Base-by-base conservation (phyloP, 2,888 invertebrate species). In the Myopa tessellatipennis region DNA sequence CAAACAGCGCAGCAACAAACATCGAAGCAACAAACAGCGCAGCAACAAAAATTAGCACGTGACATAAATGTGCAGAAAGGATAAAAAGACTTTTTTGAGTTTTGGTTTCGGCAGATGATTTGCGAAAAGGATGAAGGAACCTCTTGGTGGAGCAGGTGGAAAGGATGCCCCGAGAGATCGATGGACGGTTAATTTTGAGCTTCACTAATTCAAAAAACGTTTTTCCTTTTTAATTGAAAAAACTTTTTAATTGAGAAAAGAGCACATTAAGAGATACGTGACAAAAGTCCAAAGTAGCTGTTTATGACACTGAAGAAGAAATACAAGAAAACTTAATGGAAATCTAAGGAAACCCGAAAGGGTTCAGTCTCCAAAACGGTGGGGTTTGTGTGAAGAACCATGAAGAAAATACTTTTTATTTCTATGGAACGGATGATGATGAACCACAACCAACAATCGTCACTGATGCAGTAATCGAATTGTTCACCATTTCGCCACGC, bases 141-240 rank as follows among this genome's bases (percentile, higher is more conserved):
- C 14, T 50, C 50, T 1, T 26, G 1, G 1, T 8, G 14, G 3
- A 50, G 14, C 1, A 50, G 14, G 50, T 14, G 50, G 50, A 8
- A 8, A 50, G 2, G 14, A 50, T 10, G 50, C 2, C 10, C 50
- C 4, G n/a, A 45, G 16, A 34, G 4, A 40, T 67, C 38, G 45
- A 40, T 40, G 67, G 18, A 65, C 8, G 67, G 34, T 69, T 45
- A 45, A 26, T 50, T 45, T 69, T 69, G n/a, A 68, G 40, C n/a
- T 68, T 38, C 69, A 69, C 8, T 18, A 45, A 26, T 69, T 52
- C 26, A 34, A 45, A 18, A 69, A 50, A 18, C 26, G 18, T 61
- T 61, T 26, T 55, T 55, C 55, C 10, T 55, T n/a, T 55, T 55
- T 8, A 55, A 26, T 26, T 55, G 10, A 12, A 55, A 55, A 55